Evolutionary conservation across 2,113 vertebrate genomes (phyloP), one percentile per base, ranked within the genome.

Genomic region (Varanus komodoensis): DNA sequence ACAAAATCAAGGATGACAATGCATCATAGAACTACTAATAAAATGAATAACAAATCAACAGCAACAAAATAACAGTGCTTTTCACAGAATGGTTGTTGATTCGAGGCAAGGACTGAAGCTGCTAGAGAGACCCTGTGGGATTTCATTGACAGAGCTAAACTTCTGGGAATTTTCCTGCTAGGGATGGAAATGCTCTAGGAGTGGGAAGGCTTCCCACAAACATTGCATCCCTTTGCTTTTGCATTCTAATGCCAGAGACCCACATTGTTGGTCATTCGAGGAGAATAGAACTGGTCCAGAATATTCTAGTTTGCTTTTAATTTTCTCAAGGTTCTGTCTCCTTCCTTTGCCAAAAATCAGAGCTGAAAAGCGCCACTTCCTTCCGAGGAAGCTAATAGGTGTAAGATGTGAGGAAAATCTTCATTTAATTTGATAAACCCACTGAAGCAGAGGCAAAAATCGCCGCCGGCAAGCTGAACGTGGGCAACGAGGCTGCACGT

Each of bases 341-440:
- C 12, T 52, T 52, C 68, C 8, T 54, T 52, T 11, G 14, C n/a
- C 17, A 48, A 73, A 82, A 6, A 73, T 44, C 52, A 73, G 48
- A 2, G 23, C 17, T 77, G 32, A 83, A 83, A 64, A 82, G 64
- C 81, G n/a, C 15, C 14, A 0, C 89, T 86, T 93, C 68, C 73
- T 89, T 84, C 88, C 84, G 9, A 81, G 82, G 68, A 6, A 0
- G 84, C 82, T 77, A 27, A 87, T 1, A 88, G 38, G 32, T 77
- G 4, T 9, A 0, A 5, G 25, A 50, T 75, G 75, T 34, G 71
- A 48, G 74, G 32, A 19, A 44, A 14, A 64, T 64, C 9, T 80
- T 87, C 1, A 75, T 38, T 23, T 93, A 81, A 84, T 82, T 87
- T 84, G 32, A 57, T 90, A 4, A 89, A 91, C 68, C 23, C 84